Percentiles rank a stretch among this genome's conserved stretches.
Evolutionary conservation across 2,888 invertebrate genomes (phyloP).

Genomic region (Diadegma fenestrale): DNA sequence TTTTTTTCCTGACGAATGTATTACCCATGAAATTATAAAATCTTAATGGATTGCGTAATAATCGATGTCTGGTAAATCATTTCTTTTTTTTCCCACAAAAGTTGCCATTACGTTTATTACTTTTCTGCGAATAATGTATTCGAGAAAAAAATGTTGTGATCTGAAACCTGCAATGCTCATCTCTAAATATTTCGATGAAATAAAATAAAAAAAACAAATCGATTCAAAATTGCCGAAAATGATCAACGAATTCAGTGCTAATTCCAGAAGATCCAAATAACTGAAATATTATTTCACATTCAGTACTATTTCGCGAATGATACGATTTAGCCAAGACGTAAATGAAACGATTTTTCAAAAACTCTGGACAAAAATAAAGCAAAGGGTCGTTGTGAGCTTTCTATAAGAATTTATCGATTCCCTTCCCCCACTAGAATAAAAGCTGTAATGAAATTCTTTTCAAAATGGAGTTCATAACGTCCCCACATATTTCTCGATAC

Average conservation of each 20-base stretch:
- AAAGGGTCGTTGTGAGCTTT: background rate
- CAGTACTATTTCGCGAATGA: background rate
- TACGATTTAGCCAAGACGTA: background rate
- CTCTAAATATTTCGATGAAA: background rate
- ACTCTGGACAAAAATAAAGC: background rate
- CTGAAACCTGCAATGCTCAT: no score
- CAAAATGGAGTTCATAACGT: background rate
- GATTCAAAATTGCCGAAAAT: background rate
- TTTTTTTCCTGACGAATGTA: background rate
- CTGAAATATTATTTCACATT: background rate
- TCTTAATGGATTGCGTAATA: conserved; percentile 4
- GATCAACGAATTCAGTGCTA: background rate
- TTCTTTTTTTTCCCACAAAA: background rate
- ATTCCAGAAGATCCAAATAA: background rate
- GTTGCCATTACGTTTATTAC: background rate
- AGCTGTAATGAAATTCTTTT: background rate
- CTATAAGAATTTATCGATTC: conserved; percentile 6
- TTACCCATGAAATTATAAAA: background rate
- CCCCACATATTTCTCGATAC: background rate
- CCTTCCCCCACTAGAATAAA: background rate
- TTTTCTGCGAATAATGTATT: background rate
- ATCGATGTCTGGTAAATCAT: background rate
- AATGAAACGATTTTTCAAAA: background rate
- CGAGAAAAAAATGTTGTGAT: background rate
- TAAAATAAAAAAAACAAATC: background rate